A percentile compares a stretch with the other conserved stretches of the same genome.
Conservation (phyloP, 2,113 vertebrate genomes). For the Lasiurus borealis region DNA sequence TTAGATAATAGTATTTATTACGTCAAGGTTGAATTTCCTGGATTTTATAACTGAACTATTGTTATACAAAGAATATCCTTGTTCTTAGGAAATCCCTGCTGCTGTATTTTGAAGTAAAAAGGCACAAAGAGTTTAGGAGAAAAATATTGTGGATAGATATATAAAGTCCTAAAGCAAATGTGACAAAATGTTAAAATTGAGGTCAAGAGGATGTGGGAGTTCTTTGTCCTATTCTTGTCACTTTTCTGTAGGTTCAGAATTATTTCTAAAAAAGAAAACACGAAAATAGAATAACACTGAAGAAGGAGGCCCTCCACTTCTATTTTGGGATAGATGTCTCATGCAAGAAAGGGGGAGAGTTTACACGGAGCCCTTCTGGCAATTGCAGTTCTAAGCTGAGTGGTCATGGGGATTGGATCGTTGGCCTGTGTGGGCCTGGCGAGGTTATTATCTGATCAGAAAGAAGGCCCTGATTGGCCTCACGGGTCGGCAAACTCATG, state of each 20-base stretch:
- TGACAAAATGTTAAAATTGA: background rate
- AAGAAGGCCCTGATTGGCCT: background rate
- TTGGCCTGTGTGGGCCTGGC: background rate
- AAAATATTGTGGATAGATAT: background rate
- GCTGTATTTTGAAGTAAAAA: background rate
- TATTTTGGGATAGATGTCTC: background rate
- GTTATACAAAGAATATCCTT: background rate
- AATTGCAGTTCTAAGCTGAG: background rate
- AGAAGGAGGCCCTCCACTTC: background rate
- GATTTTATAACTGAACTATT: background rate
- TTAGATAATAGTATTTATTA: background rate
- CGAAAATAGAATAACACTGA: background rate
- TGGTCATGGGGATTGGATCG: background rate
- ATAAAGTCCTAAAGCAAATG: background rate
- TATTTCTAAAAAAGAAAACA: background rate
- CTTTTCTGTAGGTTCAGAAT: background rate
- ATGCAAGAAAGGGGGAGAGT: background rate
- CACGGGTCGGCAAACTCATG: background rate
- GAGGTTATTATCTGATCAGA: background rate
- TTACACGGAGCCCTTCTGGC: background rate
- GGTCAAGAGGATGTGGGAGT: background rate
- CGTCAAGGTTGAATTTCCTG: background rate
- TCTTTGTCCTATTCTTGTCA: background rate
- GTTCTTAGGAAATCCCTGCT: background rate
- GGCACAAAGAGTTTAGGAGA: background rate